Evolutionary conservation across 2,888 invertebrate species (phyloP).

Genomic region (Scaptomyza flava): DNA sequence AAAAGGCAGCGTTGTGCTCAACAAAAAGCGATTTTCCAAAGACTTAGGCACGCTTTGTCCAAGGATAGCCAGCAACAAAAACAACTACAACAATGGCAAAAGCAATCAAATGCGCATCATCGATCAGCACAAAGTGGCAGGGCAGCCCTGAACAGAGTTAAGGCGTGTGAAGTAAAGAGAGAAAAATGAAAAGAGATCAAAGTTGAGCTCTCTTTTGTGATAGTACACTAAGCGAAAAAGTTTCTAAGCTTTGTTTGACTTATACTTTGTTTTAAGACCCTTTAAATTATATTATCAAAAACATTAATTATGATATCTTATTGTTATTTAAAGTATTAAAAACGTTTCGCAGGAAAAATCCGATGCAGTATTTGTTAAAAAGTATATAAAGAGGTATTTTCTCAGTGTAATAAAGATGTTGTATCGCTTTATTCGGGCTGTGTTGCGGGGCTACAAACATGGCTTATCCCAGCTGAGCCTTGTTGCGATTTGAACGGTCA

Average conservation of each 20-base stretch:
- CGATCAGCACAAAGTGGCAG: slow-evolving; percentile 49
- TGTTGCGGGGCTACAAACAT: slow-evolving; percentile 68
- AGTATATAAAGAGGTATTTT: not conserved
- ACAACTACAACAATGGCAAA: slow-evolving; percentile 10
- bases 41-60: slow-evolving; percentile 65
- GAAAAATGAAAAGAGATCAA: slow-evolving; percentile 34
- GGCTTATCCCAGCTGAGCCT: slow-evolving; percentile 81
- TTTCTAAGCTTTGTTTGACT: not conserved
- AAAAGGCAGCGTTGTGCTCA: slow-evolving; percentile 47
- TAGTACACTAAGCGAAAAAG: not conserved
- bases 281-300: no score
- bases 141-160: slow-evolving; percentile 16
- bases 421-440: slow-evolving; percentile 10
- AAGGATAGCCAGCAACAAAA: slow-evolving; percentile 22
- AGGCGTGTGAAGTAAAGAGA: slow-evolving; percentile 47
- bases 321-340: no score
- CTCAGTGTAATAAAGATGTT: slow-evolving; percentile 7
- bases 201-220: slow-evolving; percentile 11
- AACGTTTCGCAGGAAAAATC: no score
- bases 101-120: slow-evolving; percentile 80
- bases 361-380: not conserved
- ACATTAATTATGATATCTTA: no score
- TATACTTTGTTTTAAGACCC: not conserved
- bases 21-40: slow-evolving; percentile 69
- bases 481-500: slow-evolving; percentile 82